Conservation (phyloP, 2,888 invertebrate genomes). For the Melikaiella ostensackeni region DNA sequence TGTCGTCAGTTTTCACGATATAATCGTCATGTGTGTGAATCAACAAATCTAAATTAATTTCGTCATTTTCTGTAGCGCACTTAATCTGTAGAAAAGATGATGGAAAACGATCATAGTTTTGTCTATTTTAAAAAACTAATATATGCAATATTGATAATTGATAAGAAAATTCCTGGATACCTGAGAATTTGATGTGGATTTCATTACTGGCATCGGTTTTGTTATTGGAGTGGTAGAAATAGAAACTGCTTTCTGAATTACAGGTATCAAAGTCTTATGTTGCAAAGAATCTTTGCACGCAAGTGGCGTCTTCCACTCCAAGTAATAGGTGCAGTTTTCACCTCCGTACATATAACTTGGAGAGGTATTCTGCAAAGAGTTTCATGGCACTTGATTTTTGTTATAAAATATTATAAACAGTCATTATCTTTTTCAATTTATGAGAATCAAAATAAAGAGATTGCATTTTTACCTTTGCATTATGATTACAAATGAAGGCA, state of each 20-base stretch:
- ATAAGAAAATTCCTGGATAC: constrained; percentile 55
- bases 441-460: neutral
- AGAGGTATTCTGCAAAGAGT: constrained; percentile 59
- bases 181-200: constrained; percentile 65
- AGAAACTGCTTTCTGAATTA: constrained; percentile 55
- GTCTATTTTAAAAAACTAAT: constrained; percentile 35
- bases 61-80: constrained; percentile 55
- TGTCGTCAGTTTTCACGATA: constrained; percentile 58
- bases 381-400: neutral
- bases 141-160: constrained; percentile 32
- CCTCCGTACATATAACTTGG: constrained; percentile 63
- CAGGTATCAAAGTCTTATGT: constrained; percentile 66
- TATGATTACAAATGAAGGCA: constrained; percentile 65
- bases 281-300: constrained; percentile 67
- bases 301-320: constrained; percentile 66
- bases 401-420: too few relatives aligned
- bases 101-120: constrained; percentile 35
- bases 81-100: constrained; percentile 6
- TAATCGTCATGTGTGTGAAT: constrained; percentile 63
- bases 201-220: constrained; percentile 65
- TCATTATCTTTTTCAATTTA: neutral
- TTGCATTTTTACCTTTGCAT: constrained; percentile 59
- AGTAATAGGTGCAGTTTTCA: constrained; percentile 62
- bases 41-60: constrained; percentile 61
- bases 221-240: constrained; percentile 50